These are phyloP conservation scores for Ictalurus punctatus DNA, from an alignment of 2,113 vertebrate genomes.

Conservation along the genomic window DNA sequence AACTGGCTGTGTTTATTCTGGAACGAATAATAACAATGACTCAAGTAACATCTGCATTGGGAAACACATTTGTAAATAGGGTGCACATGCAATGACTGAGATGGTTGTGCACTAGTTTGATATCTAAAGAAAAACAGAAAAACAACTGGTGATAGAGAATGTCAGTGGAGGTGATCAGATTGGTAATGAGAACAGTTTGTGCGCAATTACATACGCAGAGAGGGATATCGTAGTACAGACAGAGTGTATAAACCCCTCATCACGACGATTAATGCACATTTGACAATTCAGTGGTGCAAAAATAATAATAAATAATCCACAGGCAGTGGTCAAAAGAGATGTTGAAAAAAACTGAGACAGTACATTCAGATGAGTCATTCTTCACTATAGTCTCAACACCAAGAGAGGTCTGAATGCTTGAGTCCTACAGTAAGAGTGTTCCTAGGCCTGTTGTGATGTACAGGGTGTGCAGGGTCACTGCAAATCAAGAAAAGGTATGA, in stretches of 20 bases:
- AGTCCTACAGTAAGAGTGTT: background rate
- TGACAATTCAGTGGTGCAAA: background rate
- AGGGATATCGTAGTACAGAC: background rate
- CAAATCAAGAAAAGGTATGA: background rate
- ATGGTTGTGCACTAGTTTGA: too few species aligned
- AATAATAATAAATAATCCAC: background rate
- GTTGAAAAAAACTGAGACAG: background rate
- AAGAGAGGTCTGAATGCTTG: background rate
- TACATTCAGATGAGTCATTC: background rate
- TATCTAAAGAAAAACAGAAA: background rate
- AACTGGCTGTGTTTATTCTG: background rate
- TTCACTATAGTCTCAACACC: background rate
- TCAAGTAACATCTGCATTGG: background rate
- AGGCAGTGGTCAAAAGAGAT: background rate
- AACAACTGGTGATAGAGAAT: background rate
- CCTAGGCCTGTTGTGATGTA: too few species aligned
- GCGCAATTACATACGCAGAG: too few species aligned
- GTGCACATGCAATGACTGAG: too few species aligned
- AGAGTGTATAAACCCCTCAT: too few species aligned
- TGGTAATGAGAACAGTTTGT: too few species aligned
- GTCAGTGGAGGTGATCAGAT: background rate
- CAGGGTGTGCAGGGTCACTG: background rate
- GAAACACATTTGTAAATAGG: background rate
- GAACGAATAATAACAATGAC: background rate
- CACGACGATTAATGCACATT: background rate